These are phyloP conservation scores for Gambelia wislizenii DNA, from an alignment of 2,797 vertebrate species.

Conservation along the genomic window DNA sequence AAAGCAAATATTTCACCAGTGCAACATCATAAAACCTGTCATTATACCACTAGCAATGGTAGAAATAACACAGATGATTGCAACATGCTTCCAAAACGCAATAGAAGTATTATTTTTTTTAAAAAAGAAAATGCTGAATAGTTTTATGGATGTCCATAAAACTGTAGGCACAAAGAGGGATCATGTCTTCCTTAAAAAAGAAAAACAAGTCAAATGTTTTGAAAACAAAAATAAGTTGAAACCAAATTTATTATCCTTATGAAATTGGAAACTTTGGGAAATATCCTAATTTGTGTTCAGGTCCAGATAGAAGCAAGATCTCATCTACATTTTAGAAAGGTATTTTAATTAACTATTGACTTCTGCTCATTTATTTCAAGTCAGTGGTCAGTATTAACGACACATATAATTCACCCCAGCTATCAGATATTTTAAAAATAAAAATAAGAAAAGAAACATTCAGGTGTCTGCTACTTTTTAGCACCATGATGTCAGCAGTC, in stretches of 20 bases:
- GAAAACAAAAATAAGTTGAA: conserved; percentile 39
- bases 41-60: not conserved
- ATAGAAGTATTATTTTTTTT: not conserved
- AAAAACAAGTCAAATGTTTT: conserved; percentile 10
- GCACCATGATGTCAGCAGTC: conserved; percentile 45
- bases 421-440: conserved; percentile 28
- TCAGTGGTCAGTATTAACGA: conserved; percentile 62
- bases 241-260: conserved; percentile 50
- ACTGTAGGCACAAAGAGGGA: not conserved
- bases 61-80: not conserved
- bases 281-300: conserved; percentile 62
- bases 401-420: conserved; percentile 48
- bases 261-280: conserved; percentile 33
- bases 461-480: conserved; percentile 32
- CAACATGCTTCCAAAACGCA: not conserved
- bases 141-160: not conserved
- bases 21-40: not conserved
- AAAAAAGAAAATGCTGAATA: not conserved
- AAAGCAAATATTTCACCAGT: not conserved
- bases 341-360: conserved; percentile 75
- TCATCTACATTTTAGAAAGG: conserved; percentile 48
- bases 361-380: conserved; percentile 72
- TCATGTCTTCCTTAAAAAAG: not conserved
- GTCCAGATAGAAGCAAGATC: conserved; percentile 52
- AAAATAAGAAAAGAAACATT: conserved; percentile 43